These are phyloP conservation scores for Tonatia bakeri DNA, from an alignment of 2,113 vertebrate species.

Conservation along the genomic window DNA sequence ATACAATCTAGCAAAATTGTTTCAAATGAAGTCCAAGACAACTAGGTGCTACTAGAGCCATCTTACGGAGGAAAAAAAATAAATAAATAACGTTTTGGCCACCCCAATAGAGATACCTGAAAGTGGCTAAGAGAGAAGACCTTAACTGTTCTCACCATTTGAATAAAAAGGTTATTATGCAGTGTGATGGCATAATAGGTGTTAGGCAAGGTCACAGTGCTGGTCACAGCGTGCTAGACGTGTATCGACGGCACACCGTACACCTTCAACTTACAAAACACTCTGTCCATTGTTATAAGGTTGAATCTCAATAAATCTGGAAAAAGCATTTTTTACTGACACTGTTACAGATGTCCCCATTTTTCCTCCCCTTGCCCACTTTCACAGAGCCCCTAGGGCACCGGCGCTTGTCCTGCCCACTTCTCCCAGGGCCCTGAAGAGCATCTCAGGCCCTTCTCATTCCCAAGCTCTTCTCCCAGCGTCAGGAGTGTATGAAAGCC, in stretches of 20 bases:
- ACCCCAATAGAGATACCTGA: no score
- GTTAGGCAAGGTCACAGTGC: neutral
- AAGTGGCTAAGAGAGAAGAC: neutral
- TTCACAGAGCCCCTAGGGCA: neutral
- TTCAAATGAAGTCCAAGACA: no score
- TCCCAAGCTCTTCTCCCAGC: neutral
- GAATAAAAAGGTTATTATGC: neutral
- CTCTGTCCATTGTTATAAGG: neutral
- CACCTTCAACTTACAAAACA: neutral
- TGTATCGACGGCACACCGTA: neutral
- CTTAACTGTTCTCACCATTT: neutral
- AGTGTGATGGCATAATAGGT: neutral
- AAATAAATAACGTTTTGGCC: no score
- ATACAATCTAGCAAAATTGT: no score
- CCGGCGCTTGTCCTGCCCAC: neutral
- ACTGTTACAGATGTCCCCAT: no score
- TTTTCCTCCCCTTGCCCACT: no score
- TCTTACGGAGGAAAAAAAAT: no score
- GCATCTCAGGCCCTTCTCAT: neutral
- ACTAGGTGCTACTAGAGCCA: no score
- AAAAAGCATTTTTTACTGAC: neutral
- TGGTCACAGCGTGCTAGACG: neutral
- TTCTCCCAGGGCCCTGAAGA: neutral
- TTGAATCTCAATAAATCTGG: neutral
- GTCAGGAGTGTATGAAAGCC: neutral